Percentiles rank a stretch among this genome's conserved stretches.
Evolutionary conservation across 2,113 vertebrate genomes (phyloP).

Genomic region (Ctenomys sociabilis): DNA sequence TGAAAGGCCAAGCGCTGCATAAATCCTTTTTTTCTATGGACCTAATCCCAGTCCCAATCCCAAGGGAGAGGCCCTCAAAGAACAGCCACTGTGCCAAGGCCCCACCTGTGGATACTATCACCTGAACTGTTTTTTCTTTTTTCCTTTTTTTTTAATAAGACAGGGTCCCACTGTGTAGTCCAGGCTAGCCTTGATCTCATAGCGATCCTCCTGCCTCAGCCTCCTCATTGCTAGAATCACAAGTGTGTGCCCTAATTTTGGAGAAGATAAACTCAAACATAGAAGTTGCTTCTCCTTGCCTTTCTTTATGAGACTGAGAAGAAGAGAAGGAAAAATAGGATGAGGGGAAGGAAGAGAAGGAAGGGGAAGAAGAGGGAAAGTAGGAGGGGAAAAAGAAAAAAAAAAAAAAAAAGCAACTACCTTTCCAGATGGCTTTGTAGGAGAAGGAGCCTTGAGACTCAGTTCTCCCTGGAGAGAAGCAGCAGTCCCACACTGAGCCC

Average conservation of each 20-base stretch:
- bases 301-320: neutral
- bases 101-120: neutral
- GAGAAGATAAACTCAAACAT: neutral
- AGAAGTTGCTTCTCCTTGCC: neutral
- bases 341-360: neutral
- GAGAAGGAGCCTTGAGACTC: neutral
- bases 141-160: neutral
- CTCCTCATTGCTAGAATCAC: neutral
- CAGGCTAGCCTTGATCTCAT: neutral
- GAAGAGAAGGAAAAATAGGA: neutral
- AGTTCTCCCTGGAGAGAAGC: neutral
- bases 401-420: neutral
- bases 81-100: neutral
- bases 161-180: neutral
- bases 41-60: neutral
- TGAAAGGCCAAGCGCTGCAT: neutral
- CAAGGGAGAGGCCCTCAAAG: neutral
- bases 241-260: neutral
- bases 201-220: neutral
- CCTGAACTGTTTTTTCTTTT: neutral
- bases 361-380: neutral
- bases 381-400: neutral
- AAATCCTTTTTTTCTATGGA: neutral
- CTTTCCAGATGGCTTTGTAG: neutral
- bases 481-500: neutral